phyloP scores from a whole-genome alignment of 2,797 vertebrate species.

The Cygnus olor region DNA sequence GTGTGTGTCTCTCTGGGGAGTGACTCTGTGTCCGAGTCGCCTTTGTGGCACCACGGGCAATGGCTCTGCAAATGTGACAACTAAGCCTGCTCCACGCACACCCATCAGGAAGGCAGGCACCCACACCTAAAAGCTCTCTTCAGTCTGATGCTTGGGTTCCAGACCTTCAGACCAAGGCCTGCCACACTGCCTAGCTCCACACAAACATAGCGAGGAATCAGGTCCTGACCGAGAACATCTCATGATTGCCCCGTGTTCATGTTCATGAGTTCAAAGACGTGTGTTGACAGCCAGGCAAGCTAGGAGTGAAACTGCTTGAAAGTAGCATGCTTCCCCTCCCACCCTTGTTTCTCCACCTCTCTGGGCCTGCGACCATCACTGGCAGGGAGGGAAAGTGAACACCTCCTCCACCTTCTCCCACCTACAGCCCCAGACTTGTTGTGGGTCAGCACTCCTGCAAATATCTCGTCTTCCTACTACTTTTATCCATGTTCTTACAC shows the following conservation, averaged over 20 bases:
- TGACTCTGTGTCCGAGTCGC: fast-evolving
- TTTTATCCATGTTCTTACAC: neutral
- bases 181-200: neutral
- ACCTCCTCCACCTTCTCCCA: slow-evolving; percentile 31
- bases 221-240: neutral
- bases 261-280: neutral
- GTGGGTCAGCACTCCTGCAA: neutral
- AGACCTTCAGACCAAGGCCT: neutral
- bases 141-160: neutral
- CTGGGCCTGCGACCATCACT: slow-evolving; percentile 16
- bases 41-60: neutral
- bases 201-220: neutral
- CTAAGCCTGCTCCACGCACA: neutral
- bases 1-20: neutral
- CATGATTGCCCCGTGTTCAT: fast-evolving
- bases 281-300: neutral
- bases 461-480: neutral
- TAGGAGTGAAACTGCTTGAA: slow-evolving; percentile 28
- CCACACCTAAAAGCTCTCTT: neutral
- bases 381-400: slow-evolving; percentile 46
- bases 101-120: neutral
- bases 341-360: neutral
- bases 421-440: neutral
- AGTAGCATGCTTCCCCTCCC: neutral
- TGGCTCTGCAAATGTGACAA: neutral